Conservation (phyloP, 2,888 invertebrate genomes). For the Chirona hameri region DNA sequence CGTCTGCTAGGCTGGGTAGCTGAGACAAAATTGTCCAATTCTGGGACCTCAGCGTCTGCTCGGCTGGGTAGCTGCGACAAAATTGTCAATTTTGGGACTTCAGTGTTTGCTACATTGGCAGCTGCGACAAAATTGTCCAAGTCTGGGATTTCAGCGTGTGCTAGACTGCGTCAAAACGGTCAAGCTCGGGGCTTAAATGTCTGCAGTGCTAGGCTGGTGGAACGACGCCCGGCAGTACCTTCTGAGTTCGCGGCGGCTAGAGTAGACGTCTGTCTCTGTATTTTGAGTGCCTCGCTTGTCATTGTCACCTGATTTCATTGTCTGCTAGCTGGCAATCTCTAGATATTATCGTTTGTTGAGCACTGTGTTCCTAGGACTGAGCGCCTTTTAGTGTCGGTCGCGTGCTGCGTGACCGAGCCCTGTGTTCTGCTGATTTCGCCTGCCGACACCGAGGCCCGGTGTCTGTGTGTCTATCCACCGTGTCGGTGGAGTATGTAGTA, state of each 20-base stretch:
- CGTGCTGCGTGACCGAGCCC: too few relatives aligned
- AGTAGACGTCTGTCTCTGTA: not conserved
- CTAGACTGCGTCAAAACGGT: slow-evolving; percentile 53
- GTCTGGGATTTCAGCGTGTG: not conserved
- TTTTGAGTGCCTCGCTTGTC: not conserved
- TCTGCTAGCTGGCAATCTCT: too few relatives aligned
- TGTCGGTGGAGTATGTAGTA: too few relatives aligned
- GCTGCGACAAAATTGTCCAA: not conserved
- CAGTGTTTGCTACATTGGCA: slow-evolving; percentile 42
- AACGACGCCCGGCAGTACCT: not conserved
- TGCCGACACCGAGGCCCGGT: too few relatives aligned
- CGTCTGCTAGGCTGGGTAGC: slow-evolving; percentile 41
- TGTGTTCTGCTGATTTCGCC: too few relatives aligned
- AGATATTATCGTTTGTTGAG: too few relatives aligned
- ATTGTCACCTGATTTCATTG: not conserved
- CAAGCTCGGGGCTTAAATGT: slow-evolving; percentile 52
- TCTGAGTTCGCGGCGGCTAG: not conserved
- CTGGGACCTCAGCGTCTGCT: not conserved
- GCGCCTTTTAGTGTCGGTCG: too few relatives aligned
- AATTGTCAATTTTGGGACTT: slow-evolving; percentile 55
- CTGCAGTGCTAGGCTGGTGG: not conserved
- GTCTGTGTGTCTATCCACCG: too few relatives aligned
- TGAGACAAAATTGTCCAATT: not conserved
- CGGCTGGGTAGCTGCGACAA: slow-evolving; percentile 49
- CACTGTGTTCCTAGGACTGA: too few relatives aligned